Percentiles rank a stretch among this genome's conserved stretches.
These are phyloP conservation scores for Dreissena rostriformis DNA, from an alignment of 1,140 invertebrate genomes.

Conservation along the genomic window DNA sequence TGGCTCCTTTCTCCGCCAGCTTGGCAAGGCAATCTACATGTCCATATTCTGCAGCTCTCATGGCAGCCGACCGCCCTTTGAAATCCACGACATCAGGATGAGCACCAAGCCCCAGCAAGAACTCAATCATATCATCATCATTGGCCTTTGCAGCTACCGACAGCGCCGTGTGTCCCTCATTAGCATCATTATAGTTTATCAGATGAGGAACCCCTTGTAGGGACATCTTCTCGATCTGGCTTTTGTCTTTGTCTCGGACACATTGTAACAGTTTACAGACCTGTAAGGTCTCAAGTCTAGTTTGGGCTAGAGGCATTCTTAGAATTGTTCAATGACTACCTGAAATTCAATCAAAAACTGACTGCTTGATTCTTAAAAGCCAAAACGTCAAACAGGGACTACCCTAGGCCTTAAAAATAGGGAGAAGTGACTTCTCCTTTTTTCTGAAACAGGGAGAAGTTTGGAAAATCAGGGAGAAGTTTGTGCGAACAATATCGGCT, in stretches of 20 bases:
- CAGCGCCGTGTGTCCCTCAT: slow-evolving; percentile 79
- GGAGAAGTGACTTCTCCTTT: too few species aligned
- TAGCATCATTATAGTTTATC: slow-evolving; percentile 81
- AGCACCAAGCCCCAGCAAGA: slow-evolving; percentile 78
- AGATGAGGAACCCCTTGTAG: slow-evolving; percentile 79
- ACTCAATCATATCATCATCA: slow-evolving; percentile 80
- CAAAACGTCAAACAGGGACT: too few species aligned
- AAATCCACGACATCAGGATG: slow-evolving; percentile 81
- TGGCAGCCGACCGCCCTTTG: slow-evolving; percentile 78
- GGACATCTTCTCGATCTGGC: slow-evolving; percentile 78
- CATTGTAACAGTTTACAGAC: slow-evolving; percentile 81
- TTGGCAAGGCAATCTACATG: slow-evolving; percentile 79
- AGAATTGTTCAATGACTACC: not conserved
- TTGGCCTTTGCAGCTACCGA: slow-evolving; percentile 76
- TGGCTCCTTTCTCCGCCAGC: slow-evolving; percentile 76
- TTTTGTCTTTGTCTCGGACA: slow-evolving; percentile 77
- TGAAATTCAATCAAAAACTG: too few species aligned
- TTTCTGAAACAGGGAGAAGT: too few species aligned
- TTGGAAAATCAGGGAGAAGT: too few species aligned
- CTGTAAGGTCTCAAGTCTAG: slow-evolving; percentile 78
- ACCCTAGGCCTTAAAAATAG: too few species aligned
- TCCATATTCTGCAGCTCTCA: slow-evolving; percentile 80
- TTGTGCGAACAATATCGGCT: too few species aligned
- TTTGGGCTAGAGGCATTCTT: slow-evolving; percentile 77
- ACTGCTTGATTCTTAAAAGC: too few species aligned